Base-by-base conservation (phyloP, 2,888 invertebrate species). In the Metallyticus violacea region DNA sequence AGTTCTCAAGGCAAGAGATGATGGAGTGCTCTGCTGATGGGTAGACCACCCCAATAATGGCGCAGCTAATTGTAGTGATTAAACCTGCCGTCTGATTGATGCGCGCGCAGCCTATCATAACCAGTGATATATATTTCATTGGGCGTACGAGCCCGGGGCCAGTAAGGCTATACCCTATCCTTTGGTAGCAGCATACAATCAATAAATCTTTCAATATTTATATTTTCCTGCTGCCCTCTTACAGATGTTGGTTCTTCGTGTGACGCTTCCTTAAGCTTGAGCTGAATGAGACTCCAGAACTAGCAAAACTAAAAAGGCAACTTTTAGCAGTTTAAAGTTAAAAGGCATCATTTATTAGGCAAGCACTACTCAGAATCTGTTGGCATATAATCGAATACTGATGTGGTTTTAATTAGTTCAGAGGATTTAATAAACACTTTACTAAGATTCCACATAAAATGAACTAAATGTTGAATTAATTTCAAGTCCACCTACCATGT, bases 31-130 rank as follows among this genome's bases (percentile, higher is more conserved):
- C 81, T 77, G 85, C 28, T 86, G 86, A 87, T 89, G 90, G 88
- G 88, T 88, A 90, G 93, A 93, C 93, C 93, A 93, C 93, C 93
- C 92, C 92, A 92, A 91, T 92, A 91, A 92, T 92, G 91, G 91
- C 90, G 90, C 92, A 90, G 90, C 91, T 93, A 93, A 93, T 93
- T 93, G 93, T 91, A 93, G 93, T 93, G 92, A 93, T 93, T 93
- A 93, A 85, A 77, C 40, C 84, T 27, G 85, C 25, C 25, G 81
- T 76, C 30, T 86, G 84, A 85, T 87, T 83, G 87, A 85, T 85
- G 87, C 83, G 40, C 62, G 62, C 15, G 62, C 82, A 27, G 82
- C 76, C 62, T 82, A 26, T 62, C 40, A 62, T 62, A 62, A 62
- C 40, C 40, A 82, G 27, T 76, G 82, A 82, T 82, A 76, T 26